Base-by-base conservation (phyloP, 1,140 invertebrate genomes). In the Mya arenaria region DNA sequence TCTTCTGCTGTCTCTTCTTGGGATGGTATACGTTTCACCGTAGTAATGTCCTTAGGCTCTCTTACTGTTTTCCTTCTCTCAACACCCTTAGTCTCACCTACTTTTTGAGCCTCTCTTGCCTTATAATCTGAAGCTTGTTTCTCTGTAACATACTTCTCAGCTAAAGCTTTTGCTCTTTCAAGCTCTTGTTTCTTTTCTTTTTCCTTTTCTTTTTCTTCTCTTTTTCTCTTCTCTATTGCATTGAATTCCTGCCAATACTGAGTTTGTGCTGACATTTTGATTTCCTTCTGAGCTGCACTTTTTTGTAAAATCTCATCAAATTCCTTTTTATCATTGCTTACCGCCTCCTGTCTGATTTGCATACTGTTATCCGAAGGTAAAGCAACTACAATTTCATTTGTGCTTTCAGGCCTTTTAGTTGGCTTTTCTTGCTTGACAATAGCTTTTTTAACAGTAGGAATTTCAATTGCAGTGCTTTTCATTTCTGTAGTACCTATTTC, bases 221-320 rank as follows among this genome's bases (percentile, higher is more conserved):
- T 28, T 62, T 80, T 80, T 37, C 58, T 44, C 41, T 39, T 78
- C 65, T 66, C 75, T 39, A 80, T 80, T 58, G 63, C 66, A 69
- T 80, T 60, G 68, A 80, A 80, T 48, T 80, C 77, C 8, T 65
- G 63, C 23, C 66, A 39, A 71, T 66, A 80, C 44, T 28, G 13
- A 6, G 69, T 80, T 71, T 80, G 65, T 37, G 65, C 55, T 30
- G 58, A 39, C 55, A 80, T 44, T 32, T 66, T 55, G 37, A 37
- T 44, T 48, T 69, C 62, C 34, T 68, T 39, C 28, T 28, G 19
- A 25, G 71, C 23, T 17, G 55, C 23, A 19, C 25, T 34, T 17
- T 30, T n/a, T 73, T 39, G 6, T 23, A 10, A 30, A 55, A 39
- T 30, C 36, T 30, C n/a, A 48, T 52, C 23, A 71, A 13, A 34